Percentiles rank a stretch among this genome's conserved stretches.
phyloP scores from a whole-genome alignment of 2,888 invertebrate genomes.

The Dendrolimus pini region DNA sequence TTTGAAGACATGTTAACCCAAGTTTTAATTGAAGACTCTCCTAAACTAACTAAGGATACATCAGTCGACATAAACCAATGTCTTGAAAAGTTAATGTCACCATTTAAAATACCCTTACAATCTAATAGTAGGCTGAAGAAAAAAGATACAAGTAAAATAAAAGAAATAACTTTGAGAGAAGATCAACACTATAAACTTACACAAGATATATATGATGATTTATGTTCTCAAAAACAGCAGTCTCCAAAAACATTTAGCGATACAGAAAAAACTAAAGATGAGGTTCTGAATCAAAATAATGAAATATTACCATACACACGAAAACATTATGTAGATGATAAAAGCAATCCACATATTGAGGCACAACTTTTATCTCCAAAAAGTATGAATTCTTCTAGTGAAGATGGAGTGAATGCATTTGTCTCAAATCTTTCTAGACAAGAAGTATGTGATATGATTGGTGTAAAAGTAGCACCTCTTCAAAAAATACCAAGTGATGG shows the following conservation, averaged over 20 bases:
- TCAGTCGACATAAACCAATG: conserved; percentile 7
- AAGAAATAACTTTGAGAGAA: conserved; percentile 1
- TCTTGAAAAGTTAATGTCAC: conserved; percentile 29
- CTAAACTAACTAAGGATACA: conserved; percentile 1
- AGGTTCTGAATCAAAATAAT: conserved; percentile 12
- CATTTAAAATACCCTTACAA: conserved; percentile 51
- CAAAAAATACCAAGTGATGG: conserved; percentile 35
- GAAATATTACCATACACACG: conserved; percentile 12
- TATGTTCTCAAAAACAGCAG: conserved; percentile 42
- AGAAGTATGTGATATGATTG: conserved; percentile 31
- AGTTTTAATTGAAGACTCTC: conserved; percentile 18
- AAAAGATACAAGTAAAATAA: conserved; percentile 23
- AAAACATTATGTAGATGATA: not conserved
- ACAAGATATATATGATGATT: conserved; percentile 53
- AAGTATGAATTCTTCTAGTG: conserved; percentile 12
- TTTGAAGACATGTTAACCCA: conserved; percentile 35
- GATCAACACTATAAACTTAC: conserved; percentile 45
- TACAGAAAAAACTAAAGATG: not conserved
- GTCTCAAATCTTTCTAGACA: conserved; percentile 27
- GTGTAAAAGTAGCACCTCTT: conserved; percentile 20
- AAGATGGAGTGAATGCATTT: conserved; percentile 22
- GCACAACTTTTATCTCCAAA: not conserved
- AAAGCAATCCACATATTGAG: not conserved
- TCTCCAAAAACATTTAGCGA: conserved; percentile 11
- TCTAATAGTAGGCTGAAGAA: conserved; percentile 40